A percentile compares a stretch with the other conserved stretches of the same genome.
Evolutionary conservation across 1,140 invertebrate species (phyloP).

Genomic region (Diorhabda elongata): DNA sequence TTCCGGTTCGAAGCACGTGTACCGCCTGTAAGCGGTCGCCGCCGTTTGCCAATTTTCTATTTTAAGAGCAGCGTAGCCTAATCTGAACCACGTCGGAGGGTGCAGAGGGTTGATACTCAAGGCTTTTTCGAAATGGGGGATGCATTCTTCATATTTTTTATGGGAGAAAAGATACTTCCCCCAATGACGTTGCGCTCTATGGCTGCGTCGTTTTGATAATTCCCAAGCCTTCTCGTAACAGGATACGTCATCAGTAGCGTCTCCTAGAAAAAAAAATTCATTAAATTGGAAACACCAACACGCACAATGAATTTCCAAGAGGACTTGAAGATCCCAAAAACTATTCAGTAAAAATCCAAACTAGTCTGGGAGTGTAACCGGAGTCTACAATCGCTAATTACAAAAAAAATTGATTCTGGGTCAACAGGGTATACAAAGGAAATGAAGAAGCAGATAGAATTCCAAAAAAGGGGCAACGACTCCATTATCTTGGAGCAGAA

Average conservation of each 20-base stretch:
- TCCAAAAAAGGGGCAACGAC: too few relatives aligned
- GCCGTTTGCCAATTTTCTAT: constrained; percentile 78
- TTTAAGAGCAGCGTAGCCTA: constrained; percentile 80
- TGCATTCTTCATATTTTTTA: constrained; percentile 71
- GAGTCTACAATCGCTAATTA: too few relatives aligned
- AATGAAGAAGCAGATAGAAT: too few relatives aligned
- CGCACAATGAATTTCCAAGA: too few relatives aligned
- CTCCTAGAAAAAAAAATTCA: constrained; percentile 44
- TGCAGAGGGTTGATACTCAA: constrained; percentile 82
- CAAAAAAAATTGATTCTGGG: too few relatives aligned
- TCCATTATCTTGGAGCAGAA: too few relatives aligned
- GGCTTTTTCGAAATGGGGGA: constrained; percentile 75
- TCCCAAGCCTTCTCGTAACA: constrained; percentile 90
- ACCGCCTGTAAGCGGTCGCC: constrained; percentile 78
- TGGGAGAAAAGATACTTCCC: constrained; percentile 71
- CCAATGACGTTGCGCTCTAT: constrained; percentile 79
- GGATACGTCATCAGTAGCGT: constrained; percentile 71
- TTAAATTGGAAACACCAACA: too few relatives aligned
- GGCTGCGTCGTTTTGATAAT: constrained; percentile 74
- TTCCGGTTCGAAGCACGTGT: constrained; percentile 81
- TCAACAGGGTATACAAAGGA: too few relatives aligned
- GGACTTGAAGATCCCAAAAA: too few relatives aligned
- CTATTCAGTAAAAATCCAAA: too few relatives aligned
- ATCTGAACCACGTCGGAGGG: constrained; percentile 75
- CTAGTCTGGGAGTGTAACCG: too few relatives aligned